A percentile compares a stretch with the other conserved stretches of the same genome.
Evolutionary conservation across 2,113 vertebrate genomes (phyloP).

Genomic region (Gadus macrocephalus): DNA sequence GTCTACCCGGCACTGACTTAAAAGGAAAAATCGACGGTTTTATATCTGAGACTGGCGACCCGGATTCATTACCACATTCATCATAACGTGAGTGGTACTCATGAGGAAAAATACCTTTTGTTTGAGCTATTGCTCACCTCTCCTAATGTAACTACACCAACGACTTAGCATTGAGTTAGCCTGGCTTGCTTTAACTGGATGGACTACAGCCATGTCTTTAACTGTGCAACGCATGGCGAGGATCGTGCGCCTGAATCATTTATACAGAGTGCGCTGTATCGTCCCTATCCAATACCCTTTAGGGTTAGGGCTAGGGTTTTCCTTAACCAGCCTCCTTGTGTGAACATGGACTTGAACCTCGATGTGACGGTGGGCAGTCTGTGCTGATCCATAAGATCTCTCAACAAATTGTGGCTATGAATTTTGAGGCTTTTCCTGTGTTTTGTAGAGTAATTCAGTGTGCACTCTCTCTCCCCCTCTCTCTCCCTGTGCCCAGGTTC

Average conservation of each 20-base stretch:
- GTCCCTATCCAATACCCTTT: conserved; percentile 13
- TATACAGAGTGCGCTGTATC: conserved; percentile 46
- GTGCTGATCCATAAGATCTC: too few relatives aligned
- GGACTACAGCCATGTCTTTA: conserved; percentile 38
- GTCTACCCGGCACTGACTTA: too few relatives aligned
- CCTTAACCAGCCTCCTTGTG: conserved; percentile 1
- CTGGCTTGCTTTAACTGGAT: conserved; percentile 63
- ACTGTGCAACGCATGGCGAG: conserved; percentile 30
- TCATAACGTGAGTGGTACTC: too few relatives aligned
- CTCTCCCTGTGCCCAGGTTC: conserved; percentile 28
- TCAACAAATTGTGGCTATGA: too few relatives aligned
- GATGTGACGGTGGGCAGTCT: not conserved
- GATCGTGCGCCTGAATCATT: conserved; percentile 58
- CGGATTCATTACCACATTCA: too few relatives aligned
- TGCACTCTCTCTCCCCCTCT: not conserved
- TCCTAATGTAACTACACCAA: conserved; percentile 48
- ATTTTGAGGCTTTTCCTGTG: too few relatives aligned
- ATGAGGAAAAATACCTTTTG: too few relatives aligned
- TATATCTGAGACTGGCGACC: too few relatives aligned
- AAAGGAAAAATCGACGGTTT: too few relatives aligned
- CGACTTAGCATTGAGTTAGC: conserved; percentile 34
- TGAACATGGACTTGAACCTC: conserved; percentile 2
- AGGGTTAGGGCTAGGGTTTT: not conserved
- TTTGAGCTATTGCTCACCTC: conserved; percentile 7
- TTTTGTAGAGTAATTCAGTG: too few relatives aligned